phyloP scores from a whole-genome alignment of 1,140 invertebrate genomes.

The Eumeta japonica region DNA sequence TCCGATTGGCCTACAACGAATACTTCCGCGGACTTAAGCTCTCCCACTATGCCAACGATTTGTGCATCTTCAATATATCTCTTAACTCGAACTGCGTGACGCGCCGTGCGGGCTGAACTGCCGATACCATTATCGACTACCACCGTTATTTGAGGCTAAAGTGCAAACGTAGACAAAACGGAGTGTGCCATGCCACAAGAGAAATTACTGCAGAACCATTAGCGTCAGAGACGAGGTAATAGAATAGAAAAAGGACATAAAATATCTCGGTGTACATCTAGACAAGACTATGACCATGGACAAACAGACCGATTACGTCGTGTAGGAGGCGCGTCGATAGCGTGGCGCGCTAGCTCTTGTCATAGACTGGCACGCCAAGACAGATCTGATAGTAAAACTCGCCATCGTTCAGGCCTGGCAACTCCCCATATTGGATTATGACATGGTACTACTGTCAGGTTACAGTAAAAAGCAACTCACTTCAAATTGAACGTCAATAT shows the following conservation, averaged over 20 bases:
- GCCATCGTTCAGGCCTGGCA: constrained; percentile 1
- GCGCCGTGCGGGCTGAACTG: neutral
- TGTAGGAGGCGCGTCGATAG: neutral
- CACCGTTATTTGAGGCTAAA: constrained; percentile 4
- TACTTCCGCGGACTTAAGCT: constrained; percentile 4
- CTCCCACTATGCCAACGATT: constrained; percentile 6
- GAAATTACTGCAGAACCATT: constrained; percentile 5
- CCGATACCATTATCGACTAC: constrained; percentile 5
- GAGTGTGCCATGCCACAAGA: constrained; percentile 6
- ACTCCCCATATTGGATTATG: constrained; percentile 7
- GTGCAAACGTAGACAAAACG: constrained; percentile 6
- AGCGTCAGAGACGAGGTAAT: constrained; percentile 1
- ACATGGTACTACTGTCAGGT: constrained; percentile 3
- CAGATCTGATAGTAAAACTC: constrained; percentile 1
- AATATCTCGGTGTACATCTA: constrained; percentile 3
- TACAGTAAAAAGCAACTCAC: constrained; percentile 4
- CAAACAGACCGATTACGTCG: neutral
- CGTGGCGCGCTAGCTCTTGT: constrained; percentile 3
- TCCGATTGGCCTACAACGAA: too few species aligned
- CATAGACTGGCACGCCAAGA: constrained; percentile 3
- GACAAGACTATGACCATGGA: constrained; percentile 5
- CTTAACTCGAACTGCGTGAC: neutral
- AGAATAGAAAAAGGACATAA: neutral
- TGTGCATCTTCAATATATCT: constrained; percentile 6
- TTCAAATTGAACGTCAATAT: constrained; percentile 1